Conservation (phyloP, 2,113 vertebrate genomes). For the Oreochromis niloticus region DNA sequence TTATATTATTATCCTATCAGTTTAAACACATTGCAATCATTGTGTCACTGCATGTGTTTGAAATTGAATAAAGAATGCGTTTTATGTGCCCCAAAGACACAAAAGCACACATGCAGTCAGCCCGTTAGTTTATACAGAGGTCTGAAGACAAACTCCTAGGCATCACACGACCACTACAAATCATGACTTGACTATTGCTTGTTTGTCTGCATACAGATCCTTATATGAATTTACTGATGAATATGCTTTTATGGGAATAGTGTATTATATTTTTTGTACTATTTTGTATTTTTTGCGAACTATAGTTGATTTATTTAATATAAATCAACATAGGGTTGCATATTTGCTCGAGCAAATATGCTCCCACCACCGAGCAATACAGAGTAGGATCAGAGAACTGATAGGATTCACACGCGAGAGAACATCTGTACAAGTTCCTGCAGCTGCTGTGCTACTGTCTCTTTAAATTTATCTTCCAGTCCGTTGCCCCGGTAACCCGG, state of each 20-base stretch:
- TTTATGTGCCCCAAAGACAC: not conserved
- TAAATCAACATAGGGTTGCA: not conserved
- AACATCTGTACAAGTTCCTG: not conserved
- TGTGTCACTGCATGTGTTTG: not conserved
- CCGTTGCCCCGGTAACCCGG: constrained; percentile 69
- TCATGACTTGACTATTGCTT: not conserved
- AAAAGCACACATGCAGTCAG: not conserved
- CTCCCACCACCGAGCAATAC: not conserved
- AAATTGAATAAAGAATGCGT: not conserved
- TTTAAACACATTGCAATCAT: not conserved
- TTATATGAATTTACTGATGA: not conserved
- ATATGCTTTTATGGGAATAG: not conserved
- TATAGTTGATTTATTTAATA: not conserved
- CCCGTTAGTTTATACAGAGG: not conserved
- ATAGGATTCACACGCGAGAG: not conserved
- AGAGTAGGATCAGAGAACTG: not conserved
- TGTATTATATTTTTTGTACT: not conserved
- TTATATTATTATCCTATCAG: not conserved
- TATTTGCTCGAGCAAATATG: not conserved
- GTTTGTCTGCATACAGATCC: not conserved
- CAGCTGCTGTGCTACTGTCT: constrained; percentile 33
- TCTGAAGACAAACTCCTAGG: not conserved
- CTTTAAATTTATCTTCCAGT: constrained; percentile 69
- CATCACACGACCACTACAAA: not conserved
- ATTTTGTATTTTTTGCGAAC: not conserved